phyloP scores from a whole-genome alignment of 2,113 vertebrate species.

The Aphelocoma coerulescens region DNA sequence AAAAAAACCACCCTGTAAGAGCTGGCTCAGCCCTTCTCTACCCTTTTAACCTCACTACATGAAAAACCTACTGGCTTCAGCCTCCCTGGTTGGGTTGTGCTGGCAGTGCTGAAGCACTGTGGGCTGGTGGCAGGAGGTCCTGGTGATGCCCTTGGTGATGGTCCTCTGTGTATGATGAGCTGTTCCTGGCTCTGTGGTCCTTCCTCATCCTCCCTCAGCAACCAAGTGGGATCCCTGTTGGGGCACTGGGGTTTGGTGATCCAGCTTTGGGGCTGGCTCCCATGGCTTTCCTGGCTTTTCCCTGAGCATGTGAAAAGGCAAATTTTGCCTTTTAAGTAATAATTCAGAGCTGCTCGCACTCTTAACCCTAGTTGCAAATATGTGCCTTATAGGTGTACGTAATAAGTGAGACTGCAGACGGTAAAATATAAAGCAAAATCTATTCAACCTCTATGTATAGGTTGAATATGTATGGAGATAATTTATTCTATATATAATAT shows the following conservation, averaged over 20 bases:
- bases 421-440: neutral
- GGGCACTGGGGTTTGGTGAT: neutral
- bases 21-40: constrained; percentile 45
- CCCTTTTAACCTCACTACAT: constrained; percentile 34
- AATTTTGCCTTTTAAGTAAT: neutral
- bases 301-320: neutral
- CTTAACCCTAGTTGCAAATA: neutral
- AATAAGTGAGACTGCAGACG: neutral
- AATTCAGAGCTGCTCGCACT: rapidly evolving
- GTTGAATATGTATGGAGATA: neutral
- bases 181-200: neutral
- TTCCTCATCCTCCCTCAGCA: neutral
- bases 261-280: neutral
- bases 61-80: neutral
- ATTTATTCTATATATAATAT: neutral
- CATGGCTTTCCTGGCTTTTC: neutral
- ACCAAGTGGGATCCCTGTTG: no score
- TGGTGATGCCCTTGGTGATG: neutral
- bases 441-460: neutral
- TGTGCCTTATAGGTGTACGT: rapidly evolving
- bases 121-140: neutral
- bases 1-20: constrained; percentile 5
- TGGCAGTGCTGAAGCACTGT: neutral
- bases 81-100: neutral
- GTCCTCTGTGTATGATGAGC: rapidly evolving